These are phyloP conservation scores for Papilio elwesi DNA, from an alignment of 2,888 invertebrate species.

Conservation along the genomic window DNA sequence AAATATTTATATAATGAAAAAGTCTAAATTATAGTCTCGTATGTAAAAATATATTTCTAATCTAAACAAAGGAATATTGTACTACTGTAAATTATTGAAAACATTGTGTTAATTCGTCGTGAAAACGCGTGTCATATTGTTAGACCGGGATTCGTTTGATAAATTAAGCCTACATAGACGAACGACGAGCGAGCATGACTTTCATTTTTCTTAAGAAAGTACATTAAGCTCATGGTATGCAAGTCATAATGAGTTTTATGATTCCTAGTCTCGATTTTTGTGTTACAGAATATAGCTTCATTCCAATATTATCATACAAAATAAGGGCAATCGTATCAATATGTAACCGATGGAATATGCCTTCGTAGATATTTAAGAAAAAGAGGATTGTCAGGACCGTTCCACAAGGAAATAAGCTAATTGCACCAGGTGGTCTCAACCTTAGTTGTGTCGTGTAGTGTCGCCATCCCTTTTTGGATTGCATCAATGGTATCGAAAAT, in stretches of 20 bases:
- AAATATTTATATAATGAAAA: too few species aligned
- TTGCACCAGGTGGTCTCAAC: too few species aligned
- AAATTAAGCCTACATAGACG: slow-evolving; percentile 2
- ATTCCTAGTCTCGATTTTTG: not conserved
- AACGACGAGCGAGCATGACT: slow-evolving; percentile 15
- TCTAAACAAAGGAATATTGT: not conserved
- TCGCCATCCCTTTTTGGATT: too few species aligned
- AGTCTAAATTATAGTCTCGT: too few species aligned
- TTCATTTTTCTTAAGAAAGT: slow-evolving; percentile 4
- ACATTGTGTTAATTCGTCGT: slow-evolving; percentile 5
- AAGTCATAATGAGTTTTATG: slow-evolving; percentile 12
- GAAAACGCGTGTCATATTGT: slow-evolving; percentile 9
- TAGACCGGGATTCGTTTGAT: slow-evolving; percentile 8
- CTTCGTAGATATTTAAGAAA: not conserved
- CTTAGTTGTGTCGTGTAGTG: too few species aligned
- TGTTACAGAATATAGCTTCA: not conserved
- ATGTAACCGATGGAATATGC: not conserved
- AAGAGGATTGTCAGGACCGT: not conserved
- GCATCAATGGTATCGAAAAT: too few species aligned
- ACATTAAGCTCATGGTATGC: slow-evolving; percentile 10
- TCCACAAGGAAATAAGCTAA: too few species aligned
- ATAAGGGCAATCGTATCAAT: not conserved
- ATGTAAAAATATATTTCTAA: too few species aligned
- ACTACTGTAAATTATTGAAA: not conserved
- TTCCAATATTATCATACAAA: not conserved